Percentiles rank a stretch among this genome's conserved stretches.
Conservation (phyloP, 2,113 vertebrate species). For the Octodon degus region DNA sequence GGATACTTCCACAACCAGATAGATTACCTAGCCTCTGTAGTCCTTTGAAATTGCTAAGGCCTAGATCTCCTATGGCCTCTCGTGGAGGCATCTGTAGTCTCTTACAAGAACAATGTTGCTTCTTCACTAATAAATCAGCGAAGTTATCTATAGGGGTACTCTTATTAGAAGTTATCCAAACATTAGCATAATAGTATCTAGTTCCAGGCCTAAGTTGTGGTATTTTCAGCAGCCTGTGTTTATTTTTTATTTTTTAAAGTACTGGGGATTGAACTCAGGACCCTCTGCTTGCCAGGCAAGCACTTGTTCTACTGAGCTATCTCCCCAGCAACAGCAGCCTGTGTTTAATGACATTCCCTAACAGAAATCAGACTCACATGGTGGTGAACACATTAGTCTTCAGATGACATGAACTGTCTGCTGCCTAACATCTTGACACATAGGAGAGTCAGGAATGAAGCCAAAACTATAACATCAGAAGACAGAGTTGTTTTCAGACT, state of each 20-base stretch:
- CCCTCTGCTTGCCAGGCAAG: too few species aligned
- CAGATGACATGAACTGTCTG: neutral
- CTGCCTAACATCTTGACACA: neutral
- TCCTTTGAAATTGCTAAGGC: too few species aligned
- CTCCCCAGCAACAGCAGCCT: too few species aligned
- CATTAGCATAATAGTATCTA: constrained; percentile 29
- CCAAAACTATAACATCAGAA: neutral
- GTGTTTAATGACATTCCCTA: neutral
- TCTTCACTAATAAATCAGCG: neutral
- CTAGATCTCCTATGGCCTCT: too few species aligned
- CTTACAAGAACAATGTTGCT: too few species aligned
- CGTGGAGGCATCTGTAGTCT: too few species aligned
- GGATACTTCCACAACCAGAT: too few species aligned
- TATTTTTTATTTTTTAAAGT: neutral
- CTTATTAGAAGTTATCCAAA: constrained; percentile 61
- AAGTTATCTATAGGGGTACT: constrained; percentile 9
- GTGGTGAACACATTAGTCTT: neutral
- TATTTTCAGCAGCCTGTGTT: constrained; percentile 20
- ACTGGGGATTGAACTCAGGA: too few species aligned
- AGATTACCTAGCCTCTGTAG: too few species aligned
- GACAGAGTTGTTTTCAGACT: constrained; percentile 20
- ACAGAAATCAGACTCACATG: neutral
- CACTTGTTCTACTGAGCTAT: too few species aligned
- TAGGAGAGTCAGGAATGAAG: constrained; percentile 24
- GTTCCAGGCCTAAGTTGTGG: constrained; percentile 37